These are phyloP conservation scores for Nemapogon koenigi DNA, from an alignment of 2,888 invertebrate genomes.

Conservation along the genomic window DNA sequence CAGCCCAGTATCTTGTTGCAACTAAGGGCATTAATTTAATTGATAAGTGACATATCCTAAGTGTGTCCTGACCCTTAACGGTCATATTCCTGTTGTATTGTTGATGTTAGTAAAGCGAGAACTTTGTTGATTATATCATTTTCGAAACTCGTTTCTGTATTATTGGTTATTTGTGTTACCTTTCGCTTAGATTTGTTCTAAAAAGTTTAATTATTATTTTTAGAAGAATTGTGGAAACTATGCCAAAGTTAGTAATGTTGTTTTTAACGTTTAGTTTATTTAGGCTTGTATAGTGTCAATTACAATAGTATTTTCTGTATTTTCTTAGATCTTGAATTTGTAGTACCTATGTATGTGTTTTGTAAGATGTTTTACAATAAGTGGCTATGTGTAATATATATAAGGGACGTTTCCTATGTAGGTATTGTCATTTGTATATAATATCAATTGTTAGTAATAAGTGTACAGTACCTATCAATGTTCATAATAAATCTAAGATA, in stretches of 20 bases:
- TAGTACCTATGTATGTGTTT: slow-evolving; percentile 51
- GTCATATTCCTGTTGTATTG: slow-evolving; percentile 46
- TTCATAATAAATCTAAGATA: slow-evolving; percentile 26
- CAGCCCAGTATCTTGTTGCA: slow-evolving; percentile 42
- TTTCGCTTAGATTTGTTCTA: slow-evolving; percentile 35
- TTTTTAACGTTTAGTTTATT: slow-evolving; percentile 49
- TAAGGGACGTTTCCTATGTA: slow-evolving; percentile 63
- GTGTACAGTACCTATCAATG: slow-evolving; percentile 57
- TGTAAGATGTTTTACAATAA: slow-evolving; percentile 54
- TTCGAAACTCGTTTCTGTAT: slow-evolving; percentile 19
- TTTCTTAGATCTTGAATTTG: slow-evolving; percentile 44
- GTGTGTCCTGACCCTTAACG: slow-evolving; percentile 33
- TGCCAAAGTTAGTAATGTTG: slow-evolving; percentile 66
- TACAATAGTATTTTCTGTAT: slow-evolving; percentile 54
- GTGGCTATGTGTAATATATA: slow-evolving; percentile 50
- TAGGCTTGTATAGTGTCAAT: slow-evolving; percentile 63
- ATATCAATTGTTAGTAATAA: slow-evolving; percentile 25
- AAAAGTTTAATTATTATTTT: slow-evolving; percentile 53
- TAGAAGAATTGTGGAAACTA: slow-evolving; percentile 55
- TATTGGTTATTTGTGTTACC: slow-evolving; percentile 26
- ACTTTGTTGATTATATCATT: slow-evolving; percentile 19
- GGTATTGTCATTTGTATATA: slow-evolving; percentile 53
- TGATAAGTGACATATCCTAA: slow-evolving; percentile 47
- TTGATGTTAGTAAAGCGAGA: slow-evolving; percentile 42
- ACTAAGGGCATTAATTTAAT: slow-evolving; percentile 52